phyloP scores from a whole-genome alignment of 2,113 vertebrate species.

The Dromiciops gliroides region DNA sequence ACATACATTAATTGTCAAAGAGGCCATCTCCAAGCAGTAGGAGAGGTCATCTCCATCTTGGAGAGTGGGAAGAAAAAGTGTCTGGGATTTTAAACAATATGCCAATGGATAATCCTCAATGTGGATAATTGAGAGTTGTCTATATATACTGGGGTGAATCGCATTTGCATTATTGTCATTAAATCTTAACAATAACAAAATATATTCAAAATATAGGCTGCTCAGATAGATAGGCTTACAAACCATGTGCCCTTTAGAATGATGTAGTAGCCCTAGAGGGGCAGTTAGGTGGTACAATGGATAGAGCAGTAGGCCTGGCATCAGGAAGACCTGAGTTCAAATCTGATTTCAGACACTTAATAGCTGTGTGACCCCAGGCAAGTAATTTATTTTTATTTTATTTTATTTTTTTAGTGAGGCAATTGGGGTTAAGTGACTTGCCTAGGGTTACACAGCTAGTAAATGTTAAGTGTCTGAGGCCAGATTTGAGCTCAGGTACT shows the following conservation, averaged over 20 bases:
- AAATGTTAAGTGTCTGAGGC: too few species aligned
- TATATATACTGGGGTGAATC: neutral
- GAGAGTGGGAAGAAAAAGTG: neutral
- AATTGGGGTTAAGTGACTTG: too few species aligned
- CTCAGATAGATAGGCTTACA: neutral
- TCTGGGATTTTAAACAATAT: neutral
- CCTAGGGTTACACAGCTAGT: too few species aligned
- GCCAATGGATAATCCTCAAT: neutral
- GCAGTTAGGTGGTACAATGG: neutral
- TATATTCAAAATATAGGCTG: neutral
- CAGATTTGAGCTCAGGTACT: too few species aligned
- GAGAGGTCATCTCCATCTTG: neutral
- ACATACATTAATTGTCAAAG: neutral
- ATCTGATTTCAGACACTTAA: neutral
- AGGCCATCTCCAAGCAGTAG: neutral
- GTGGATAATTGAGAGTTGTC: neutral
- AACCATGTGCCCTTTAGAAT: neutral
- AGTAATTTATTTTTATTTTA: too few species aligned
- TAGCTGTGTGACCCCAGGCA: neutral
- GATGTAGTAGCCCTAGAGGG: neutral
- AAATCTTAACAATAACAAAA: neutral
- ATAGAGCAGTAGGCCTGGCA: neutral
- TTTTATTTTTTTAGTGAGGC: too few species aligned
- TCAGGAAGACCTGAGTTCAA: neutral
- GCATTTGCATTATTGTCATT: neutral